A percentile compares a stretch with the other conserved stretches of the same genome.
phyloP scores from a whole-genome alignment of 2,113 vertebrate genomes.

The Scytalopus superciliaris region DNA sequence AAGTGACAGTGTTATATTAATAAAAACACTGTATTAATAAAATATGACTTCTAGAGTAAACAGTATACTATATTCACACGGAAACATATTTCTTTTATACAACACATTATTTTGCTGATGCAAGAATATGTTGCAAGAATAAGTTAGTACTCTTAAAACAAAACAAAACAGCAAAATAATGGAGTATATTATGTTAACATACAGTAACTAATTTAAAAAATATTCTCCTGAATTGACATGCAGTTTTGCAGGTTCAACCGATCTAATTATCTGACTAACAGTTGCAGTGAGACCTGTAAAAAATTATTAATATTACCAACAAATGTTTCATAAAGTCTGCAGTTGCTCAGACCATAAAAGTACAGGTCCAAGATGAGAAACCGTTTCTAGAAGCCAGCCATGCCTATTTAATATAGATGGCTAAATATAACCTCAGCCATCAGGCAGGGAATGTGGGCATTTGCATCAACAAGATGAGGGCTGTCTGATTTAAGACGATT shows the following conservation, averaged over 20 bases:
- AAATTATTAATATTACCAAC: slow-evolving; percentile 59
- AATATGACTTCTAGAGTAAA: slow-evolving; percentile 72
- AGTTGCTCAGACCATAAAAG: slow-evolving; percentile 61
- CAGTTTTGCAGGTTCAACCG: slow-evolving; percentile 52
- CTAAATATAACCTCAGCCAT: slow-evolving; percentile 64
- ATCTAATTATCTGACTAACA: slow-evolving; percentile 65
- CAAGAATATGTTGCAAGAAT: slow-evolving; percentile 61
- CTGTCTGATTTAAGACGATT: slow-evolving; percentile 42
- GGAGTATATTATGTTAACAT: slow-evolving; percentile 33
- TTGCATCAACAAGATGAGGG: slow-evolving; percentile 56
- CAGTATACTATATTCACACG: slow-evolving; percentile 56
- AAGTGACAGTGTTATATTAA: slow-evolving; percentile 72
- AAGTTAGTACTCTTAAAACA: slow-evolving; percentile 62
- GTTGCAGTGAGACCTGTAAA: slow-evolving; percentile 56
- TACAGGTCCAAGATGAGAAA: slow-evolving; percentile 54
- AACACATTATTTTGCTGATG: slow-evolving; percentile 67
- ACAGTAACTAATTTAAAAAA: slow-evolving; percentile 56
- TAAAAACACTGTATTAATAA: slow-evolving; percentile 75
- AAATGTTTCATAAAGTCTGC: slow-evolving; percentile 42
- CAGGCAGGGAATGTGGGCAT: slow-evolving; percentile 63
- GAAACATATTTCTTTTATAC: slow-evolving; percentile 71
- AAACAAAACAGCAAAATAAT: slow-evolving; percentile 71
- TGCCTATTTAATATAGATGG: slow-evolving; percentile 58
- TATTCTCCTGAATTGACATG: slow-evolving; percentile 47
- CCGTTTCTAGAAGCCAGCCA: slow-evolving; percentile 49